A percentile compares a stretch with the other conserved stretches of the same genome.
phyloP scores from a whole-genome alignment of 2,797 vertebrate species.

The Cyclopterus lumpus region DNA sequence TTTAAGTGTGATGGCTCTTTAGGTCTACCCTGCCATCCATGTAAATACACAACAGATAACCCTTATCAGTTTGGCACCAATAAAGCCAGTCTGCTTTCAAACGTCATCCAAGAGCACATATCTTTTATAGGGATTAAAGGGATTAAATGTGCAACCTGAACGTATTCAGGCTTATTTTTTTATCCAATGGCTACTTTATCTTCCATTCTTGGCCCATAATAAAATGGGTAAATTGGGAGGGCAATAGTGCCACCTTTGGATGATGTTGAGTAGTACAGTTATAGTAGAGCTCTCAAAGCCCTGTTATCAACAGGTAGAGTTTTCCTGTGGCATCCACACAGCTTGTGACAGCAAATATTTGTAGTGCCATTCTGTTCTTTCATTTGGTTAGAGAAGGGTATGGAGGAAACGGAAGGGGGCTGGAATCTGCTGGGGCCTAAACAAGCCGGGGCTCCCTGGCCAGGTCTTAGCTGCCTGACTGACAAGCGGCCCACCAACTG shows the following conservation, averaged over 20 bases:
- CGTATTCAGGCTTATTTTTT: slow-evolving; percentile 59
- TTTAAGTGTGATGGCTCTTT: slow-evolving; percentile 66
- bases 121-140: slow-evolving; percentile 75
- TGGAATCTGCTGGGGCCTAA: slow-evolving; percentile 50
- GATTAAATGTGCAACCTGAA: slow-evolving; percentile 74
- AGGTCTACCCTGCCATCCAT: slow-evolving; percentile 71
- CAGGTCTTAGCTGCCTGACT: slow-evolving; percentile 71
- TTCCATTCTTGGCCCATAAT: slow-evolving; percentile 15
- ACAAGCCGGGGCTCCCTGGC: slow-evolving; percentile 65
- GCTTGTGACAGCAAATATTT: slow-evolving; percentile 52
- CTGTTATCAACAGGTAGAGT: slow-evolving; percentile 23
- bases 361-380: slow-evolving; percentile 39
- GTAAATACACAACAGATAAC: slow-evolving; percentile 80
- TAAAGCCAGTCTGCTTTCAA: slow-evolving; percentile 43
- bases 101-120: slow-evolving; percentile 54
- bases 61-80: slow-evolving; percentile 73
- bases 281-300: slow-evolving; percentile 19
- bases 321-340: slow-evolving; percentile 32
- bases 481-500: slow-evolving; percentile 77
- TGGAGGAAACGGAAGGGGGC: slow-evolving; percentile 40
- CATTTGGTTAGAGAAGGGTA: slow-evolving; percentile 21
- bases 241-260: slow-evolving; percentile 83
- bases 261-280: slow-evolving; percentile 46
- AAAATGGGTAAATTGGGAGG: slow-evolving; percentile 60
- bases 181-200: slow-evolving; percentile 55